A percentile compares a stretch with the other conserved stretches of the same genome.
Evolutionary conservation across 1,140 invertebrate species (phyloP).

Genomic region (Ceratoteleas bidentatus): DNA sequence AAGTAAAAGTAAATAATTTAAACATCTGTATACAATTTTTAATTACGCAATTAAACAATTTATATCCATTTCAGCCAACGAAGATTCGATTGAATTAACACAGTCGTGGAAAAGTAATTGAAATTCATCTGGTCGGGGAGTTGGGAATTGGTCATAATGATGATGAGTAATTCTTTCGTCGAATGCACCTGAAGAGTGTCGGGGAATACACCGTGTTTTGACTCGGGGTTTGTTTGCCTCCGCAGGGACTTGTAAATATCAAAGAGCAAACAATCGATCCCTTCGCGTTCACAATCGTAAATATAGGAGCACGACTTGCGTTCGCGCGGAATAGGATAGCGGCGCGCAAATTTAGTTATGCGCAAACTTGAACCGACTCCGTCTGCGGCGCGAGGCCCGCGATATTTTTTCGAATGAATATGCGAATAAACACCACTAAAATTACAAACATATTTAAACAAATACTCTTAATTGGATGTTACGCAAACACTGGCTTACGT

Average conservation of each 20-base stretch:
- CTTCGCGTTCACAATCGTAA: constrained; percentile 38
- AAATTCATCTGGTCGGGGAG: too few relatives aligned
- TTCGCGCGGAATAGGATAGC: constrained; percentile 25
- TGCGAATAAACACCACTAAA: constrained; percentile 41
- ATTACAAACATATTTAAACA: constrained; percentile 49
- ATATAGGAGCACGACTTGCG: constrained; percentile 45
- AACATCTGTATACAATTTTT: too few relatives aligned
- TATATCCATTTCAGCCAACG: too few relatives aligned
- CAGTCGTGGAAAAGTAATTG: background rate
- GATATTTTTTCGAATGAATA: constrained; percentile 45
- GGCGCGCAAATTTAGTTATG: constrained; percentile 46
- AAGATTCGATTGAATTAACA: too few relatives aligned
- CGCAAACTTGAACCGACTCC: constrained; percentile 28
- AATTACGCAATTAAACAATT: too few relatives aligned
- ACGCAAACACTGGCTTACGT: constrained; percentile 33
- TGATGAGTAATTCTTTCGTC: constrained; percentile 11
- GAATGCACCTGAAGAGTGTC: constrained; percentile 15
- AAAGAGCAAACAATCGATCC: constrained; percentile 47
- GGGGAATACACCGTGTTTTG: too few relatives aligned
- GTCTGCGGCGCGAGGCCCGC: constrained; percentile 18
- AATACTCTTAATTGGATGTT: constrained; percentile 54
- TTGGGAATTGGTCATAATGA: background rate
- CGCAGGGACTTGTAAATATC: constrained; percentile 50
- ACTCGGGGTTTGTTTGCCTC: constrained; percentile 16
- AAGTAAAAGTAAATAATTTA: too few relatives aligned